Evolutionary conservation across 1,140 invertebrate genomes (phyloP), one percentile per base, ranked within the genome.

Genomic region (Steinernema khuongi): DNA sequence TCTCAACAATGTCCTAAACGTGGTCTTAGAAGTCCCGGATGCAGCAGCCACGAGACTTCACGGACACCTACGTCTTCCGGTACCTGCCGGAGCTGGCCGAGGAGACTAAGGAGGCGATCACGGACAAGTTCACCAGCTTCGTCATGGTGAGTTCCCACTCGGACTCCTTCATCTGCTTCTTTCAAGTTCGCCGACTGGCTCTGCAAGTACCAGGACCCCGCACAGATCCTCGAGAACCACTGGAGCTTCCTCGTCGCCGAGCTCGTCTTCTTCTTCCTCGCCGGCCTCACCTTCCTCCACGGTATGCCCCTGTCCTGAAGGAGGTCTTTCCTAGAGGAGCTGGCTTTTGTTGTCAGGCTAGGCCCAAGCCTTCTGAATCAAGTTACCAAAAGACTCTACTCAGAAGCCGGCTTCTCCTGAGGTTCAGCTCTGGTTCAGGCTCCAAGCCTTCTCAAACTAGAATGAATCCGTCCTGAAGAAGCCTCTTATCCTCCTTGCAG

Each of bases 151-250:
- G 26, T 75, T 0, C 79, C 7, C 7, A 7, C 7, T 22, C 19
- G 7, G 7, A 11, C 19, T 19, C 7, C 14, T 67, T 67, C 7
- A 67, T 11, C 22, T 60, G 29, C 31, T 75, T 30, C 30, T 71
- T 85, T 86, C 74, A 74, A 87, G 87, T 78, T 81, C 50, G 71
- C 83, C 50, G 83, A 86, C 70, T 88, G 87, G 87, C 83, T 86
- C 77, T 85, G 87, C 50, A 80, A 83, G 41, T 83, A 85, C 41
- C 82, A 87, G 67, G 79, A 85, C 74, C 81, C 86, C 0, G 26
- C 70, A 19, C 85, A 87, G 22, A 86, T 87, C 29, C 80, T 78
- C 33, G 83, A 86, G 67, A 83, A 86, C 41, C 86, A 88, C 79
- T 81, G 81, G 11, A 83, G 80, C 17, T 88, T 84, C 71, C 78